Evolutionary conservation across 2,888 invertebrate genomes (phyloP), one percentile per base, ranked within the genome.

Genomic region (Diadegma fenestrale): DNA sequence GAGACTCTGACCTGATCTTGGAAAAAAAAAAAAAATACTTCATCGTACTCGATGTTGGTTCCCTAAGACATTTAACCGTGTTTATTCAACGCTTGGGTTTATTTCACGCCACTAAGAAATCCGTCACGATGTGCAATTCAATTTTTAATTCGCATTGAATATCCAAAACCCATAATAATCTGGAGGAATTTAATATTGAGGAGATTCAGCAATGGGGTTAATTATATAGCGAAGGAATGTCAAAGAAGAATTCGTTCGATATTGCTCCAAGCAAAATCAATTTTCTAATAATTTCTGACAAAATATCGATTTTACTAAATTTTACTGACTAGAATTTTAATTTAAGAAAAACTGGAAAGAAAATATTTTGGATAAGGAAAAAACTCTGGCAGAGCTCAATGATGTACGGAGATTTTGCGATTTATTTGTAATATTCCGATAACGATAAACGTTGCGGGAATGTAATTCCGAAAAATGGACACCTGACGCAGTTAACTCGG

Each of bases 1-100:
- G 81, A 81, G 81, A 81, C 75, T 81, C 37, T 61, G 81, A 81
- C 75, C 75, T 68, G 75, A 37, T 75, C 81, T 75, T 69, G 68
- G 45, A 81, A 48, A 54, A 75, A 48, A 58, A 71, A 33, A 33
- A 72, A 33, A 72, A n/a, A 72, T 19, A 12, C 63, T 30, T 43
- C 41, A 37, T 33, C 75, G 45, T 14, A 17, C 58, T 19, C 22
- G 41, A 17, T 48, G 33, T 22, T 48, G 33, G 48, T 76, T 37
- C 37, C 37, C 14, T 37, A 19, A 43, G 33, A 41, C 64, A 58
- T 33, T 68, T 37, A 26, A 26, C 61, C 61, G 30, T 54, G 72
- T 73, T 75, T 26, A 45, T 22, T 30, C n/a, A 37, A 30, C 7
- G 14, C n/a, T 45, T 22, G 43, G 54, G 58, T 58, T 66, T 61